phyloP scores from a whole-genome alignment of 2,113 vertebrate species.

The Callionymus lyra region DNA sequence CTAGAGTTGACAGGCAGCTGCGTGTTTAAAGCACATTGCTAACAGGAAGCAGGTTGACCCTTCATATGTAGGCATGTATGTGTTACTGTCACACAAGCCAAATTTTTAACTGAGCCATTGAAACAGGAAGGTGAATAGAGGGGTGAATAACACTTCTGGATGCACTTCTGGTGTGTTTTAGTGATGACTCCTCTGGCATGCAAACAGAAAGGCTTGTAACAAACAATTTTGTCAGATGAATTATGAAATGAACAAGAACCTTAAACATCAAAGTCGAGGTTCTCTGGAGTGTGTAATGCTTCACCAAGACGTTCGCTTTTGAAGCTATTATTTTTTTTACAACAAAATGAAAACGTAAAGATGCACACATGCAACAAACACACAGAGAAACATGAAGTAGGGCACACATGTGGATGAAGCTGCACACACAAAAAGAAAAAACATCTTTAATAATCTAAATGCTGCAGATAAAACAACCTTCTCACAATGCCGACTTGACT shows the following conservation, averaged over 20 bases:
- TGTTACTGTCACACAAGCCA: slow-evolving; percentile 24
- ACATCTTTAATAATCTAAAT: neutral
- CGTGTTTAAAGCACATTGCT: slow-evolving; percentile 23
- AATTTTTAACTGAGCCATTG: slow-evolving; percentile 17
- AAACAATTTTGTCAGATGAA: slow-evolving; percentile 1
- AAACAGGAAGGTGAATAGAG: slow-evolving; percentile 12
- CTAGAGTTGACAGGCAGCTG: slow-evolving; percentile 28
- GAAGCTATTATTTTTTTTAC: no score
- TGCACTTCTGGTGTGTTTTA: no score
- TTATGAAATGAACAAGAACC: neutral
- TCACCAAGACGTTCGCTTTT: no score
- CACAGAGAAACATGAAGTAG: no score
- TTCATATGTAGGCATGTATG: slow-evolving; percentile 32
- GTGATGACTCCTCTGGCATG: no score
- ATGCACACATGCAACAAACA: no score
- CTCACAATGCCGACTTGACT: neutral
- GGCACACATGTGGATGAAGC: slow-evolving; percentile 1
- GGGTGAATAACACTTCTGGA: neutral
- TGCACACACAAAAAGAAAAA: neutral
- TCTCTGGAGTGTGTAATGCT: no score
- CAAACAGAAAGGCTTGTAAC: neutral
- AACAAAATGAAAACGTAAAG: no score
- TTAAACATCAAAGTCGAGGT: no score
- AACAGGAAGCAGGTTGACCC: slow-evolving; percentile 13
- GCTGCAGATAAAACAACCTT: no score